Evolutionary conservation across 2,797 vertebrate species (phyloP), one percentile per base, ranked within the genome.

Genomic region (Zonotrichia albicollis): DNA sequence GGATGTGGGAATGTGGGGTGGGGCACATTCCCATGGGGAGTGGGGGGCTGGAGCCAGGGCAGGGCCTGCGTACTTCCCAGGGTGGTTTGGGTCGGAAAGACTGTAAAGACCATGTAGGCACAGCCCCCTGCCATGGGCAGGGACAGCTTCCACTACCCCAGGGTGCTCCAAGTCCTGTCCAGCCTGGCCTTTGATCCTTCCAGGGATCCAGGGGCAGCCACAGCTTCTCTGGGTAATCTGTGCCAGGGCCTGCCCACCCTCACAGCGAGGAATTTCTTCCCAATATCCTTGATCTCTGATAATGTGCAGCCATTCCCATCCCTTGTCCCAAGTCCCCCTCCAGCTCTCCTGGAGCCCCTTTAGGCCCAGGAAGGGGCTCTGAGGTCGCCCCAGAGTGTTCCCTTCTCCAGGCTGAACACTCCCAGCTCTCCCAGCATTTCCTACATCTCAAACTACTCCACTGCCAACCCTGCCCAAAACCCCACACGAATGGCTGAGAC

Each of bases 401-500:
- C 32, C 55, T 32, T 68, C 36, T 27, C 36, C 62, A 34, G 9
- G 17, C 0, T 26, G 25, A 40, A 23, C 53, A 13, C 7, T 17
- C 16, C 8, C 38, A 45, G 38, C 46, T 29, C 11, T 48, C 17
- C 14, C 26, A 54, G 18, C 18, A 18, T 42, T 42, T 22, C 18
- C 5, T 1, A 6, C 30, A 19, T 34, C 15, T 16, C 42, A 12
- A 40, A 20, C 26, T 29, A 3, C 36, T 61, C 9, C 10, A 4
- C 19, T 53, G 48, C 34, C 34, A 32, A 1, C 13, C 4, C 27
- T 15, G 48, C 23, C 40, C 1, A 0, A 5, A 32, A 9, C 4
- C 1, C 38, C 13, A 9, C n/a, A 2, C 0, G 0, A 4, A 4
- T 1, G 50, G 9, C 3, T 1, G 10, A 14, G 8, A 48, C 55